Base-by-base conservation (phyloP, 2,888 invertebrate genomes). In the Drosophila mimetica region DNA sequence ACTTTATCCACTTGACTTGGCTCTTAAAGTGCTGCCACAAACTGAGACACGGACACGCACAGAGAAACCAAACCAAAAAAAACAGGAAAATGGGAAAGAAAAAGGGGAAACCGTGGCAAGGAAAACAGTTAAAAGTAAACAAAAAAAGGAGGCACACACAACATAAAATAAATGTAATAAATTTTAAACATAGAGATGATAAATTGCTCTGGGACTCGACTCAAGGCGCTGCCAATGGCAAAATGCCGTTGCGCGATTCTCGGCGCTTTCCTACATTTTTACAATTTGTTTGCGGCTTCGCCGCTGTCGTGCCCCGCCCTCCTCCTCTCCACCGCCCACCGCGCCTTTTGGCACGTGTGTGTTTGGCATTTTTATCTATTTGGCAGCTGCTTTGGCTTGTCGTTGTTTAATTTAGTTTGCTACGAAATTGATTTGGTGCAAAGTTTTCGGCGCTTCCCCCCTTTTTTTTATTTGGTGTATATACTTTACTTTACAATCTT, bases 141-240 rank as follows among this genome's bases (percentile, higher is more conserved):
- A 59, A 52, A 52, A 52, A 52, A 60, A 50, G 69, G 59, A 53
- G 71, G 51, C 71, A 72, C n/a, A 57, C 74, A 75, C 74, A 79
- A 80, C 77, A 77, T 79, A 74, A 82, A 85, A 86, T 82, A 86
- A 85, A 85, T 87, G 84, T 81, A 86, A 85, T 85, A 85, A 87
- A 85, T 87, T 87, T 85, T 75, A 81, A 86, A 84, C 84, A 84
- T 84, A 84, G 84, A 87, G 79, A 86, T 86, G 86, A 86, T 86
- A 87, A 86, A 86, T 86, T 86, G 86, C 84, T 86, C 67, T 75
- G 88, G 88, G 88, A 86, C 72, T 83, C 73, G 71, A 67, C 73
- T 75, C 69, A 75, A 77, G 80, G 78, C 78, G 78, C 75, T 79
- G 80, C 82, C 86, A 86, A 77, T 44, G 28, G 44, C 44, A 28